Evolutionary conservation across 2,888 invertebrate genomes (phyloP), one percentile per base, ranked within the genome.

Genomic region (Lingula anatina): DNA sequence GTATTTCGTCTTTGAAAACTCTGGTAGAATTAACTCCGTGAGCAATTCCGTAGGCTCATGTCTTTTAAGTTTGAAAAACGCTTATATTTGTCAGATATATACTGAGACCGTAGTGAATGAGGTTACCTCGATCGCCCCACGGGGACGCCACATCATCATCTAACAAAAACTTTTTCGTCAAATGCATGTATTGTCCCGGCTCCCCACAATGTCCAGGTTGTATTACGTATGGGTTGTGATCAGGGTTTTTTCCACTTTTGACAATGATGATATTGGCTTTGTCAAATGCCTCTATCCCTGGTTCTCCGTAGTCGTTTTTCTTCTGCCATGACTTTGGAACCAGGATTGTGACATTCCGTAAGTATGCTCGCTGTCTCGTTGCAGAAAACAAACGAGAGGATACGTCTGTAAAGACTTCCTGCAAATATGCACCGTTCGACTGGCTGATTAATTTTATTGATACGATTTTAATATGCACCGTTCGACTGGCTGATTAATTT

Each of bases 311-410:
- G n/a, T n/a, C n/a, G 31, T 48, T 20, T 3, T 76, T 72, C 60
- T 81, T 79, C n/a, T 80, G 79, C 84, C 84, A 85, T 36, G 79
- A 76, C 27, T 78, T 65, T 12, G 84, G 84, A 52, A 84, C 77
- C 53, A 83, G 70, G 44, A 85, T 80, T 50, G 80, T 81, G 54
- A 83, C 78, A 39, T 80, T 78, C 49, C 81, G 78, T 62, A 84
- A 78, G 25, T 41, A 41, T 15, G 21, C 42, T 5, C 42, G 42
- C 5, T 25, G 64, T 78, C 82, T 80, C 47, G 84, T 77, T n/a
- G 83, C 82, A 51, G 76, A 76, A 65, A 81, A 80, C 40, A 84
- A 76, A 59, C 80, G 79, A 57, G 79, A 76, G 3, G 84, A 84
- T 20, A 83, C 80, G 58, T 78, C 76, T 46, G 76, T 76, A 56